Base-by-base conservation (phyloP, 1,140 invertebrate genomes). In the Drosophila watanabei region DNA sequence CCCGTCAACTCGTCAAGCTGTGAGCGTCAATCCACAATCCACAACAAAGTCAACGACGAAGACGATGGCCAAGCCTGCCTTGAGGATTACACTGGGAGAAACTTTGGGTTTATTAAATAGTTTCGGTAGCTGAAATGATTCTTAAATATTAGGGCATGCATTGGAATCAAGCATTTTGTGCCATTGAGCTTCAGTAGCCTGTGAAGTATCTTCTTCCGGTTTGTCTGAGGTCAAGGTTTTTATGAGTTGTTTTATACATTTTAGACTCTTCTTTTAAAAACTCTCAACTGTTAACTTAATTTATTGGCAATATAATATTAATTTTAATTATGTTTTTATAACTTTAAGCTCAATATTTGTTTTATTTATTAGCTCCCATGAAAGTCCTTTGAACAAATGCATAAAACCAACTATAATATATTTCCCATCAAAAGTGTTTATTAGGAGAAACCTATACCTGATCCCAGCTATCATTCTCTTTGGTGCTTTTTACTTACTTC, bases 1-100 rank as follows among this genome's bases (percentile, higher is more conserved):
- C 81, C 73, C 85, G 85, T 88, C 85, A 88, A 85, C 81, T 88
- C 85, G 85, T 88, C 85, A 88, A 85, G 85, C 86, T 88, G 75
- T 70, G 80, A 79, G 77, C 77, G 77, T 79, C 78, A 80, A 73
- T 79, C 78, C 56, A 79, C 78, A 80, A 73, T 79, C 78, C 56
- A 79, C 75, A 78, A 70, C 75, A 75, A 79, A 69, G 75, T 80
- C 83, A 76, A 65, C 68, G 80, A 63, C 70, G 43, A 71, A 69
- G 68, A 81, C 64, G 68, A 58, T 57, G 78, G 78, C 85, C 84
- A 88, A 88, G 85, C 73, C 85, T 88, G 85, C 85, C 66, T 71
- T 54, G 73, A 66, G 51, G 72, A 77, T 16, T 79, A 63, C 76
- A 79, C 58, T 43, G 65, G 13, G n/a, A 20, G 46, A 62, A 48